phyloP scores from a whole-genome alignment of 2,888 invertebrate genomes.

The Diaprepes abbreviatus region DNA sequence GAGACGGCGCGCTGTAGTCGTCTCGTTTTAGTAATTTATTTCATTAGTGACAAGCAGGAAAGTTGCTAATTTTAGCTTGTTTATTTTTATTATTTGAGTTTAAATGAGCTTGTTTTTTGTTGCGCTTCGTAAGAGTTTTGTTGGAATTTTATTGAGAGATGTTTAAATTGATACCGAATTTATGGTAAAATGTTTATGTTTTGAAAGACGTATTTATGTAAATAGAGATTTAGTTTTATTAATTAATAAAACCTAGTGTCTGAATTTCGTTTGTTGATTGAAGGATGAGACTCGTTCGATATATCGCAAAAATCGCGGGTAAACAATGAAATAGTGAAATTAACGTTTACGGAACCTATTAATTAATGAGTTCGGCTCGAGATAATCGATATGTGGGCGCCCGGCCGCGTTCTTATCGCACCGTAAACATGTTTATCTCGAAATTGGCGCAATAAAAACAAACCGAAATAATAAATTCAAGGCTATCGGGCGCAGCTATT shows the following conservation, averaged over 20 bases:
- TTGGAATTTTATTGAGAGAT: not conserved
- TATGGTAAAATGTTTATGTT: not conserved
- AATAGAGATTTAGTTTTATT: too few species aligned
- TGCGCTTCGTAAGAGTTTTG: not conserved
- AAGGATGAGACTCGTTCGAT: not conserved
- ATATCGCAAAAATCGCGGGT: not conserved
- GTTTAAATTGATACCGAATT: not conserved
- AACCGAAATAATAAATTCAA: slow-evolving; percentile 27
- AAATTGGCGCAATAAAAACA: slow-evolving; percentile 29
- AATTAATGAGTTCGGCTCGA: slow-evolving; percentile 3
- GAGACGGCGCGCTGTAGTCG: slow-evolving; percentile 9
- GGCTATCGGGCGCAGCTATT: slow-evolving; percentile 26
- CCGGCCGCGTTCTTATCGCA: slow-evolving; percentile 17
- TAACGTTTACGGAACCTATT: not conserved
- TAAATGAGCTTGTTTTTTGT: not conserved
- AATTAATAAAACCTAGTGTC: not conserved
- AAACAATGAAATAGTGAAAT: slow-evolving; percentile 9
- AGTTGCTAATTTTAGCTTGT: slow-evolving; percentile 21
- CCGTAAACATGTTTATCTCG: slow-evolving; percentile 27
- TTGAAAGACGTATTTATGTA: not conserved
- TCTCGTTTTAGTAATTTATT: slow-evolving; percentile 26
- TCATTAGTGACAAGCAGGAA: slow-evolving; percentile 17
- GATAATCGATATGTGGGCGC: slow-evolving; percentile 18
- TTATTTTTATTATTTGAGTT: slow-evolving; percentile 10
- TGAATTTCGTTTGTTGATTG: not conserved